A percentile compares a stretch with the other conserved stretches of the same genome.
These are phyloP conservation scores for Phortica magna DNA, from an alignment of 2,888 invertebrate species.

Conservation along the genomic window DNA sequence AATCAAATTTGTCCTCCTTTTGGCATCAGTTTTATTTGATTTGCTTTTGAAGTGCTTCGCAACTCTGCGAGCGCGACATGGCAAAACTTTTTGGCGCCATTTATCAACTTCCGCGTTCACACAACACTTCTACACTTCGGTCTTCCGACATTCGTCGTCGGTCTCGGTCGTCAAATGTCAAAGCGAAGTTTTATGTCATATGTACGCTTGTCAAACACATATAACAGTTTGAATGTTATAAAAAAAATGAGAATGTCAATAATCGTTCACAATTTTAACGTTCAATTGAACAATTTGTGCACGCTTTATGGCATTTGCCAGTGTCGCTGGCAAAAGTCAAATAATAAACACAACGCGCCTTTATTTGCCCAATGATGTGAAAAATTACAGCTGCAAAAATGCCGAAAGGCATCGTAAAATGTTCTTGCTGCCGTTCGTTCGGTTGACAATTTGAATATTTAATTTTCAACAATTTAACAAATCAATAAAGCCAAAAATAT, in stretches of 20 bases:
- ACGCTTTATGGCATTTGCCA: conserved; percentile 9
- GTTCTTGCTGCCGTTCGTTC: not conserved
- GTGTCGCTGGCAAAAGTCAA: not conserved
- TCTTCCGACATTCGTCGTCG: not conserved
- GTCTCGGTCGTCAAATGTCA: not conserved
- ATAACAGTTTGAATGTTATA: not conserved
- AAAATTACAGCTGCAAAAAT: not conserved
- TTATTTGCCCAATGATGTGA: not conserved
- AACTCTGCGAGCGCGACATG: conserved; percentile 12
- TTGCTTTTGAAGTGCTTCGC: not conserved
- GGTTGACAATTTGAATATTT: not conserved
- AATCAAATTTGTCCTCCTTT: not conserved
- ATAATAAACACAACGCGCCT: not conserved
- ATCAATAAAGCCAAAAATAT: too few relatives aligned
- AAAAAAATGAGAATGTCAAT: not conserved
- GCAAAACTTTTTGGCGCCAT: conserved; percentile 56
- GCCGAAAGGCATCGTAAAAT: not conserved
- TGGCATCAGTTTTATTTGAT: not conserved
- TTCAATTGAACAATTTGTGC: conserved; percentile 17
- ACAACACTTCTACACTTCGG: not conserved
- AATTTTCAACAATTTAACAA: not conserved
- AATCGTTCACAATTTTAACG: not conserved
- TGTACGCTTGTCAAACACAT: not conserved
- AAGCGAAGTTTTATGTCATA: not conserved
- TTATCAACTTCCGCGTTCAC: not conserved